Evolutionary conservation across 2,888 invertebrate genomes (phyloP), one percentile per base, ranked within the genome.

Genomic region (Molorchus minor): DNA sequence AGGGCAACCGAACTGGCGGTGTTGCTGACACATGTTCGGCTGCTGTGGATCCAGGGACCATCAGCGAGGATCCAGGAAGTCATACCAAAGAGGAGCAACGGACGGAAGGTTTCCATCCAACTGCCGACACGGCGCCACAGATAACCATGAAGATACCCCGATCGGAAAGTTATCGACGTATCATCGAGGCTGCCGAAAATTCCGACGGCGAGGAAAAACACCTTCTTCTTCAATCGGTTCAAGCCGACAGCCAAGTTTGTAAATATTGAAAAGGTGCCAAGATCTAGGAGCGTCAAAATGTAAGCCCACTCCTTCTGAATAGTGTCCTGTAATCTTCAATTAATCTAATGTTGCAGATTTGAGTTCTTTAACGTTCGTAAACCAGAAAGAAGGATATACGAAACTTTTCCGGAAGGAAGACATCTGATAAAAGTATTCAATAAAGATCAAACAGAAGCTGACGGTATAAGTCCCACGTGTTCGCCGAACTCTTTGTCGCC

Each of bases 401-500:
- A 82, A 71, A 75, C 76, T n/a, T 79, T 76, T 66, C 77, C 79
- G 2, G 83, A 81, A 55, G 75, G 79, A 46, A 80, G 77, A 61
- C 83, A 81, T 65, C 77, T 82, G 67, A 76, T 84, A 74, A 83
- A 76, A 68, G 65, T 77, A 46, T 80, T 78, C 65, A 75, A 71
- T 56, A 75, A 74, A 58, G 76, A 76, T 55, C 80, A 79, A 45
- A 58, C 72, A 16, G 65, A 69, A 54, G 73, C 80, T 53, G 81
- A 79, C 52, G 81, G 80, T 38, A 73, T 73, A 62, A 79, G 82
- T 44, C 79, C 71, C 54, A 64, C 83, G 49, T 79, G 82, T 61
- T 75, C 76, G 12, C 73, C 80, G 38, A 82, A 84, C 61, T 85
- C 85, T 2, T 82, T 84, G 74, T 85, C 86, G 2, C 85, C 86